Percentiles rank a stretch among this genome's conserved stretches.
These are phyloP conservation scores for Agrochola lychnidis DNA, from an alignment of 2,888 invertebrate genomes.

Conservation along the genomic window DNA sequence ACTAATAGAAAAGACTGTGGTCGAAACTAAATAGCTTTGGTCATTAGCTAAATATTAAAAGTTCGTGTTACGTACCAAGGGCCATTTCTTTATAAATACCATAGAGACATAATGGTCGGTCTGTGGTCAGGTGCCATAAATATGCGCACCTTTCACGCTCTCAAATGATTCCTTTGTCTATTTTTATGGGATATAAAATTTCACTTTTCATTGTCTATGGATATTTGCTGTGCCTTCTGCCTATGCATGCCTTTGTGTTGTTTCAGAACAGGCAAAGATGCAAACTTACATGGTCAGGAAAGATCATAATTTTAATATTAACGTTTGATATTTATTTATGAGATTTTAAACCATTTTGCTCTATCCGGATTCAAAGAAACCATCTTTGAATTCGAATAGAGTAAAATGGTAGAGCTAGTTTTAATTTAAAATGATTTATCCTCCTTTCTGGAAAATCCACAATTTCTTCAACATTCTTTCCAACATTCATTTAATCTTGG, in stretches of 20 bases:
- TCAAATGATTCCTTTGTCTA: conserved; percentile 80
- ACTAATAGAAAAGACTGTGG: conserved; percentile 64
- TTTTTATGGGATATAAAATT: conserved; percentile 78
- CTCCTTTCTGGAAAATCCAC: background rate
- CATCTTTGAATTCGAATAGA: background rate
- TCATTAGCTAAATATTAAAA: conserved; percentile 67
- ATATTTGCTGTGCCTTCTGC: background rate
- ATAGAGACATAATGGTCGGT: conserved; percentile 74
- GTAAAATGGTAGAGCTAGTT: background rate
- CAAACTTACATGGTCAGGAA: background rate
- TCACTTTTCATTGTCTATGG: conserved; percentile 70
- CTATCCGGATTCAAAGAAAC: background rate
- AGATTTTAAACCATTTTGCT: background rate
- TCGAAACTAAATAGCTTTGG: conserved; percentile 54
- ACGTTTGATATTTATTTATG: background rate
- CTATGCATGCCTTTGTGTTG: background rate
- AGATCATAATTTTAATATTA: background rate
- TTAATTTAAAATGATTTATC: background rate
- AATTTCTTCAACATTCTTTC: conserved; percentile 6
- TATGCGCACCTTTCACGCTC: conserved; percentile 78
- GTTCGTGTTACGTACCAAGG: conserved; percentile 14
- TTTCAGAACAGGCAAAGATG: background rate
- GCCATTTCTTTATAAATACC: conserved; percentile 75
- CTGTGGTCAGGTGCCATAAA: conserved; percentile 79
- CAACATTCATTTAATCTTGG: background rate